These are phyloP conservation scores for Daubentonia madagascariensis DNA, from an alignment of 2,113 vertebrate genomes.

Conservation along the genomic window DNA sequence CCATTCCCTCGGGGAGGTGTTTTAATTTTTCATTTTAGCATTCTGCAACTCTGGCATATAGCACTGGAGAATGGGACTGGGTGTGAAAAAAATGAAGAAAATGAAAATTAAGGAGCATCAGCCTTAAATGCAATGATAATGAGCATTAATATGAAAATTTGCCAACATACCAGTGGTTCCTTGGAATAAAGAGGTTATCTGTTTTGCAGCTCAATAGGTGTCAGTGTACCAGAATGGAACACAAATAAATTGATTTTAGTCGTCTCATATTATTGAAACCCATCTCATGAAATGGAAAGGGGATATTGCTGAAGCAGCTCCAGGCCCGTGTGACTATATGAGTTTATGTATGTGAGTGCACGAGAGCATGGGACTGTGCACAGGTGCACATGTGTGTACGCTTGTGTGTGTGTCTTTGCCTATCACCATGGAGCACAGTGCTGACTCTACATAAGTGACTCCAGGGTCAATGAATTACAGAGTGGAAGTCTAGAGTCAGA, in stretches of 20 bases:
- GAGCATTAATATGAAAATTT: neutral
- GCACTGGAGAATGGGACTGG: neutral
- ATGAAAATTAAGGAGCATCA: neutral
- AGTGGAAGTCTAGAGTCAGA: neutral
- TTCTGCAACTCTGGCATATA: neutral
- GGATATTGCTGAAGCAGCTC: neutral
- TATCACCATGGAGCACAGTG: accelerated
- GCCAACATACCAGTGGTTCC: neutral
- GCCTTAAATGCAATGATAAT: neutral
- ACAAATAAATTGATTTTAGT: neutral
- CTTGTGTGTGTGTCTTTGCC: neutral
- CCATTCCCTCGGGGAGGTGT: neutral
- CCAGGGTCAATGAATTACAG: neutral
- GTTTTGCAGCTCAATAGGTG: neutral
- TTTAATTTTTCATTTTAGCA: neutral
- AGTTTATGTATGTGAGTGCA: no score
- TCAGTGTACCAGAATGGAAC: neutral
- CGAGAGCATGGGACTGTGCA: accelerated
- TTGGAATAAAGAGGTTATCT: neutral
- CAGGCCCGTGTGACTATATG: neutral
- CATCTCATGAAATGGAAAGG: neutral
- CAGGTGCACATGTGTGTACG: neutral
- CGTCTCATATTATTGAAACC: neutral
- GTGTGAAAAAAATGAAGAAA: neutral
- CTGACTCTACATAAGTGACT: neutral